Evolutionary conservation across 2,113 vertebrate genomes (phyloP).

Genomic region (Clarias batrachus): DNA sequence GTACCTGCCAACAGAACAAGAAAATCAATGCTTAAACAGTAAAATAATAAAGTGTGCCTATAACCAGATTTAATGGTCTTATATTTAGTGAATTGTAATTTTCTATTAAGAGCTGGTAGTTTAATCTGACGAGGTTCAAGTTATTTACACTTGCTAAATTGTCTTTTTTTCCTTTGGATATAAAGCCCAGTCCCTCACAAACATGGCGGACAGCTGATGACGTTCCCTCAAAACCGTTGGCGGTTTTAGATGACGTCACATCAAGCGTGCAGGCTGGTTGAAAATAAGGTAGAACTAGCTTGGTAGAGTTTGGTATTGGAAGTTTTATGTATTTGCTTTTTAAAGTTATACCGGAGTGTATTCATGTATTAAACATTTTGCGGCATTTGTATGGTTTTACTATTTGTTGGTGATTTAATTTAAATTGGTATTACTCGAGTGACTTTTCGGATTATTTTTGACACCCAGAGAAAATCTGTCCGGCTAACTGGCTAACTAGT

Average conservation of each 20-base stretch:
- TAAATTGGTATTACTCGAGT: neutral
- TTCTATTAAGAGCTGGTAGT: too few species aligned
- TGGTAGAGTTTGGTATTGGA: neutral
- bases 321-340: neutral
- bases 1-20: too few species aligned
- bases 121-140: too few species aligned
- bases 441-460: neutral
- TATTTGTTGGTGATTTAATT: neutral
- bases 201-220: slow-evolving; percentile 26
- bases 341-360: too few species aligned
- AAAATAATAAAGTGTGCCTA: too few species aligned
- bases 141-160: too few species aligned
- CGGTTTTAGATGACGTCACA: slow-evolving; percentile 37
- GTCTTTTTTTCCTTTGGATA: too few species aligned
- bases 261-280: neutral
- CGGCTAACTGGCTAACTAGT: slow-evolving; percentile 22
- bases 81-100: too few species aligned
- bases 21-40: too few species aligned
- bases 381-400: neutral
- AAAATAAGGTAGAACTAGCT: slow-evolving; percentile 24
- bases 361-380: neutral
- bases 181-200: slow-evolving; percentile 8
- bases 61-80: too few species aligned
- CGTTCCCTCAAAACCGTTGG: neutral
- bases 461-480: neutral